phyloP scores from a whole-genome alignment of 2,113 vertebrate species.

The Vireo altiloquus region DNA sequence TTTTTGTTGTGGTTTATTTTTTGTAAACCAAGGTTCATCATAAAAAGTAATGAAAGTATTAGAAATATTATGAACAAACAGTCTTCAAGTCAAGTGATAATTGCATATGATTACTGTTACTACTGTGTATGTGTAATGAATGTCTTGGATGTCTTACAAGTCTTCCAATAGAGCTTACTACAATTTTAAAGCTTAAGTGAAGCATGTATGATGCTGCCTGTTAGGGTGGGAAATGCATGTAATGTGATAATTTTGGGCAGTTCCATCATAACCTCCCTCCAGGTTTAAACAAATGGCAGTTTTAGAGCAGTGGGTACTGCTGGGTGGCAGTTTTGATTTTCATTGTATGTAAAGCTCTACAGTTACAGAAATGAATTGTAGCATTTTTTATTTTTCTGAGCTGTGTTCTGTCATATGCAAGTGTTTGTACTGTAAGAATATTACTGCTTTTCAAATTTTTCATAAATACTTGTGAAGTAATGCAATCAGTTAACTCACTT shows the following conservation, averaged over 20 bases:
- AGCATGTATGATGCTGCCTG: background rate
- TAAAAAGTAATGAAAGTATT: background rate
- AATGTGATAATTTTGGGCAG: background rate
- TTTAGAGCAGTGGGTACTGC: background rate
- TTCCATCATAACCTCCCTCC: background rate
- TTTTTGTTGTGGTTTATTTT: background rate
- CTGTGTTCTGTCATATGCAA: slow-evolving; percentile 24
- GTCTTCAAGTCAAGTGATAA: background rate
- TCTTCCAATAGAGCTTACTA: background rate
- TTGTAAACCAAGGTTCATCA: background rate
- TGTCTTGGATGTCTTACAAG: background rate
- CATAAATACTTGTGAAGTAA: slow-evolving; percentile 46
- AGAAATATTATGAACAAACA: background rate
- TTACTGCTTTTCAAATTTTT: slow-evolving; percentile 51
- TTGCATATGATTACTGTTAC: background rate
- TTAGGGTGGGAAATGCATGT: background rate
- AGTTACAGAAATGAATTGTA: background rate
- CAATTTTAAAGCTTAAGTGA: background rate
- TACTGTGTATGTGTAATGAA: background rate
- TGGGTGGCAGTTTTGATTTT: background rate
- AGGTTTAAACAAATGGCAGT: background rate
- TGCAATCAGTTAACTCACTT: slow-evolving; percentile 62
- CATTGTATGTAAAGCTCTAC: background rate
- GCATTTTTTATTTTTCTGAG: background rate
- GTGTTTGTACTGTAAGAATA: slow-evolving; percentile 51